Evolutionary conservation across 30 jellyfish, hydroid and myxozoan genomes (phyloP).

Genomic region (Hydra vulgaris): DNA sequence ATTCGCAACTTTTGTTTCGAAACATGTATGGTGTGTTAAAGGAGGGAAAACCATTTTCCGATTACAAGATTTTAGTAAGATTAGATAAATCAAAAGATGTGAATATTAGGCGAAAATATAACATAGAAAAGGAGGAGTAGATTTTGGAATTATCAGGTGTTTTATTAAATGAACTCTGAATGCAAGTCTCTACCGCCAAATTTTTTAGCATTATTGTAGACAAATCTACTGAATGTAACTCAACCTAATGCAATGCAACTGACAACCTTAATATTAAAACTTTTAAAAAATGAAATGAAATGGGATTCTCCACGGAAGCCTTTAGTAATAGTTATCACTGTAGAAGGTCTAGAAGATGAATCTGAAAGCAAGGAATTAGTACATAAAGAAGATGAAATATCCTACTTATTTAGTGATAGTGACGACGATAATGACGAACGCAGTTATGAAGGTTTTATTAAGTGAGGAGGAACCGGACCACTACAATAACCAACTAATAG

Average conservation of each 20-base stretch:
- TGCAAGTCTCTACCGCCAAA: too few species aligned
- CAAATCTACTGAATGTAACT: neutral
- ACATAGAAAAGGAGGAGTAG: neutral
- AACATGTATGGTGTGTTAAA: neutral
- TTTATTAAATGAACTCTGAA: neutral
- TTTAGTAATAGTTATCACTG: too few species aligned
- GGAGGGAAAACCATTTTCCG: too few species aligned
- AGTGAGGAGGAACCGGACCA: slow-evolving; percentile 6
- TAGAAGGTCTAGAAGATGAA: too few species aligned
- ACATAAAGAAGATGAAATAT: too few species aligned
- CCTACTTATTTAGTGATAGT: too few species aligned
- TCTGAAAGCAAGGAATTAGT: too few species aligned
- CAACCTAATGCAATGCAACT: slow-evolving; percentile 6
- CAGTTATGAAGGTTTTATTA: too few species aligned
- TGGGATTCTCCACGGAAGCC: slow-evolving; percentile 2
- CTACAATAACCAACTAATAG: neutral
- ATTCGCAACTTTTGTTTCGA: neutral
- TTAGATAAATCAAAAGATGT: neutral
- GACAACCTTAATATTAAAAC: too few species aligned
- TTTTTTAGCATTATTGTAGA: too few species aligned
- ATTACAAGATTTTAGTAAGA: too few species aligned
- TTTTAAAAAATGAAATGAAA: neutral
- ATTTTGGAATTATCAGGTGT: neutral
- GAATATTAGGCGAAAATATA: neutral
- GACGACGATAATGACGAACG: too few species aligned